Evolutionary conservation across 2,888 invertebrate genomes (phyloP).

Genomic region (Chouioia cunea): DNA sequence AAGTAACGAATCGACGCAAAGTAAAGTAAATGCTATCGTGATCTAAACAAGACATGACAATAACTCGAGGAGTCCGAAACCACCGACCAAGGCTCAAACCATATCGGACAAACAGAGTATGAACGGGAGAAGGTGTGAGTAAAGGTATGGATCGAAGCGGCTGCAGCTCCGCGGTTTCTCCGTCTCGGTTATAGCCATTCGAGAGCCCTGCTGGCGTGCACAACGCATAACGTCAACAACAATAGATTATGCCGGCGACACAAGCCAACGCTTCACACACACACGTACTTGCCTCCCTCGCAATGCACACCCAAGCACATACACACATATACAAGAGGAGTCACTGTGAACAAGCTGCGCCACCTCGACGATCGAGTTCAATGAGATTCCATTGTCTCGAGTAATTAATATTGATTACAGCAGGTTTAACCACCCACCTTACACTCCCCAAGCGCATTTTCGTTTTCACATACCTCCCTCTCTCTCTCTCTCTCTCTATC

Average conservation of each 20-base stretch:
- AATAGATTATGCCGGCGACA: conserved; percentile 66
- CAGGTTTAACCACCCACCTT: conserved; percentile 61
- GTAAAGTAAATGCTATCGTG: too few relatives aligned
- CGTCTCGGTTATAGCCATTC: conserved; percentile 33
- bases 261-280: conserved; percentile 54
- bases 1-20: too few relatives aligned
- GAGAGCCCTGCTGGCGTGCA: conserved; percentile 55
- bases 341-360: conserved; percentile 33
- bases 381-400: conserved; percentile 69
- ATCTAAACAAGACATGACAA: background rate
- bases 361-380: conserved; percentile 68
- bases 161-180: conserved; percentile 18
- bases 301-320: background rate
- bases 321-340: conserved; percentile 43
- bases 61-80: conserved; percentile 1
- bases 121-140: background rate
- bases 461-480: background rate
- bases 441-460: too few relatives aligned
- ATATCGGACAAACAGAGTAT: background rate
- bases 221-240: conserved; percentile 68
- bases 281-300: conserved; percentile 51
- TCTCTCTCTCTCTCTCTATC: conserved; percentile 1
- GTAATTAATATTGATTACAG: conserved; percentile 70
- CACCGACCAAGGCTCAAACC: background rate
- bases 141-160: background rate